A percentile compares a stretch with the other conserved stretches of the same genome.
These are phyloP conservation scores for Spialia ferax DNA, from an alignment of 2,888 invertebrate genomes.

Conservation along the genomic window DNA sequence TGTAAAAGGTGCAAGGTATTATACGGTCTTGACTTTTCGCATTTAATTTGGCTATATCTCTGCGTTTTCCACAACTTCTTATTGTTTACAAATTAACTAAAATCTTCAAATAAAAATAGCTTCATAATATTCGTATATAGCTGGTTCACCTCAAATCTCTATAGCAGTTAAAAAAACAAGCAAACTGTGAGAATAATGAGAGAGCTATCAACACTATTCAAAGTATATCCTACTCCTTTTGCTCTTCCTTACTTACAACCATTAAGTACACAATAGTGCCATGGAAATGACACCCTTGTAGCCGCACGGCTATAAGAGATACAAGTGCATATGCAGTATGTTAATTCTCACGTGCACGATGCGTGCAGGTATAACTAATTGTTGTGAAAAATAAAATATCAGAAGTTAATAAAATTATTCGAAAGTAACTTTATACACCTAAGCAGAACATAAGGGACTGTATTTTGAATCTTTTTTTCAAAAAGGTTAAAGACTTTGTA, in stretches of 20 bases:
- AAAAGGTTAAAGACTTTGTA: too few species aligned
- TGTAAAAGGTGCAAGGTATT: too few species aligned
- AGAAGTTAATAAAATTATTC: too few species aligned
- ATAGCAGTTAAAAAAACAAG: conserved; percentile 2
- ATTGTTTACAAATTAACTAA: too few species aligned
- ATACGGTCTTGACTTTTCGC: too few species aligned
- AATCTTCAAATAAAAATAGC: background rate
- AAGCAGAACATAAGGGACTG: too few species aligned
- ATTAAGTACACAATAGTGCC: conserved; percentile 37
- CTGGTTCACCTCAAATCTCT: background rate
- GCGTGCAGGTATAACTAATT: conserved; percentile 8
- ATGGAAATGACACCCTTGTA: background rate
- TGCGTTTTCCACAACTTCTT: too few species aligned
- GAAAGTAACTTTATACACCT: too few species aligned
- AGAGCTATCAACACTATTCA: conserved; percentile 9
- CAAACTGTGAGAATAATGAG: conserved; percentile 14
- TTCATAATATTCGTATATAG: background rate
- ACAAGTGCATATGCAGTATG: conserved; percentile 1
- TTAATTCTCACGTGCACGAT: conserved; percentile 35
- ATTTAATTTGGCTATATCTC: too few species aligned
- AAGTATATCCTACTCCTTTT: conserved; percentile 19
- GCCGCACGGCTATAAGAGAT: background rate
- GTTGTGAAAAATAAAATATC: too few species aligned
- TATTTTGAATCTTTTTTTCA: too few species aligned
- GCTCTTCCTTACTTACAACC: conserved; percentile 2